Evolutionary conservation across 2,113 vertebrate genomes (phyloP), one percentile per base, ranked within the genome.

Genomic region (Copsychus sechellarum): DNA sequence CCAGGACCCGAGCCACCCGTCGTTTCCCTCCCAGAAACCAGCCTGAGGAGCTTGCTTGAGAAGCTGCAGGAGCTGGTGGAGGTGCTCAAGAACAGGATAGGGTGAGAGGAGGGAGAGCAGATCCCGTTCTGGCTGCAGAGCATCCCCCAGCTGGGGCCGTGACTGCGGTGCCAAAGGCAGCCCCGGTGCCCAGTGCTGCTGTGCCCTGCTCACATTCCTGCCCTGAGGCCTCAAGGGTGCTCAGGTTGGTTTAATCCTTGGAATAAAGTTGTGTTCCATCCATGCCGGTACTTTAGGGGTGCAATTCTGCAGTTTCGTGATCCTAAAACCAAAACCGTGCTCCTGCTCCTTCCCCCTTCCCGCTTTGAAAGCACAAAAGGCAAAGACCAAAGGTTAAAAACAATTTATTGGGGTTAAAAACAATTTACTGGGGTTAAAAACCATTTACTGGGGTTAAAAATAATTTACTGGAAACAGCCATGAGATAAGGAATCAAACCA

Each of bases 131-230:
- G 58, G 45, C 40, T 28, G 53, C 31, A 14, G 22, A 48, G 47
- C 57, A 10, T 17, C 8, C 47, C 47, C 47, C 45, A 1, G 14
- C 1, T 2, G 58, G 58, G 21, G 47, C 23, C 5, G 8, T 42
- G 74, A 13, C 34, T 20, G 34, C 0, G n/a, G 73, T 5, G 45
- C 21, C 17, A 4, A 2, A 0, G 50, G 25, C 33, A 48, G 47
- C 47, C 47, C 47, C 12, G 6, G 15, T 15, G 43, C 36, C 51
- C 58, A 1, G 58, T 17, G 34, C 45, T 40, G 45, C 57, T 12
- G 4, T 25, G 74, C 25, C 36, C 47, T 42, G 58, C 36, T n/a
- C 72, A 5, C 12, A 21, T 4, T 11, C 16, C 70, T 11, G 31
- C 43, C 65, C 33, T 8, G 43, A 7, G 65, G 33, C 43, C 43